Base-by-base conservation (phyloP, 2,797 vertebrate species). In the Chelidonichthys spinosus region DNA sequence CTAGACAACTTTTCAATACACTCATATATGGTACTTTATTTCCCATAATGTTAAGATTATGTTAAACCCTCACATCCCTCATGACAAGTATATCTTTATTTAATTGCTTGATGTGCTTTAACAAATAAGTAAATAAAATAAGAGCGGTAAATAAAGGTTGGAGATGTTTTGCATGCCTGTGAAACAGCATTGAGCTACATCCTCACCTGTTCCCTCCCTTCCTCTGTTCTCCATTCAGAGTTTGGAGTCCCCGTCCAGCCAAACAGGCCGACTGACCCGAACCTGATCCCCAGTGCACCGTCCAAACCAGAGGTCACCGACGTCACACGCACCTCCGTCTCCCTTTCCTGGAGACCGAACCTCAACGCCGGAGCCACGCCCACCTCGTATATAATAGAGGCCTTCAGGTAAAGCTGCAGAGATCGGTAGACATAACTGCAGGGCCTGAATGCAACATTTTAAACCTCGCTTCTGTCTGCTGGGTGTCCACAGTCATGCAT, bases 301-400 rank as follows among this genome's bases (percentile, higher is more conserved):
- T 98, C 95, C 69, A 99, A 97, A 89, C 98, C 98, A 0, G 97
- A 98, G 85, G 96, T 99, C 78, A 97, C 96, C 0, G 97, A 99
- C 36, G 97, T 99, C 79, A 97, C 95, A 80, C 97, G 96, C 85
- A 98, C 96, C 52, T 96, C 97, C 11, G 95, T 98, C 69, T 95
- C 95, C 0, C 91, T 99, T 68, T 96, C 95, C 59, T 99, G 98
- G 98, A 97, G 97, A 87, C 97, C 98, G 13, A 98, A 98, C 92
- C 90, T 97, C 82, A 97, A 97, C 88, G 92, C 97, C 59, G 98
- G 98, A 85, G 97, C 98, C 91, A 99, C 98, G 0, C 98, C 98
- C 86, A 99, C 97, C 4, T 99, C 98, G 67, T 99, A 99, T 32
- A 93, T 99, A 82, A 95, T 99, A 74, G 98, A 99, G 88, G 97